Evolutionary conservation across 2,888 invertebrate genomes (phyloP), one percentile per base, ranked within the genome.

Genomic region (Hofmannophila pseudospretella): DNA sequence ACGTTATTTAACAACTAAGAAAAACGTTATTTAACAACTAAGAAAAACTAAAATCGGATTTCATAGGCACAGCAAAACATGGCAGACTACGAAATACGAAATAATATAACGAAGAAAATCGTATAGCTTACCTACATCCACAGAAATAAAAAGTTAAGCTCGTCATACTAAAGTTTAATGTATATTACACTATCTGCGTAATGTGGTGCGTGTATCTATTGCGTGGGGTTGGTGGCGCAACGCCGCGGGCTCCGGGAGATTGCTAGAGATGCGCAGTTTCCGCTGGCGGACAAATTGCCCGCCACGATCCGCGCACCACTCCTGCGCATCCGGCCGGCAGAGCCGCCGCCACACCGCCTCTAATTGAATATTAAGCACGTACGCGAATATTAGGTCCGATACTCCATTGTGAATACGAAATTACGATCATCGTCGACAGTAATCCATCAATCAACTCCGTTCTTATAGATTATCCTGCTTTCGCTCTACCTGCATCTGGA

Each of bases 191-290:
- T 22, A 29, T 10, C 13, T 33, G 12, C 29, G 30, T 38, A 38
- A 32, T 32, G 28, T 20, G 37, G 32, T 44, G 42, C 38, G 14
- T 25, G 30, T 26, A 27, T 34, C 16, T 10, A 14, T 12, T 29
- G 29, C 29, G 10, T 26, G 27, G 25, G 25, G 23, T 9, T 33
- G 30, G 40, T 23, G 8, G 29, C 37, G 35, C 27, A 38, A 34
- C 47, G 62, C 67, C 62, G 53, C 58, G 47, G 53, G 67, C 60
- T 49, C 44, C 57, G 51, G 60, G 60, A 70, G 66, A 71, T 71
- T 58, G 55, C 64, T 57, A 59, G 64, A 67, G 77, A 75, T 68
- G 70, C 50, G 67, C 62, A 63, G 70, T 72, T 71, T 77, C 77
- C 77, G 72, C 62, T 66, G 67, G 51, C 56, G 55, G 63, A 70